A percentile compares a stretch with the other conserved stretches of the same genome.
Evolutionary conservation across 2,113 vertebrate genomes (phyloP).

Genomic region (Istiophorus platypterus): DNA sequence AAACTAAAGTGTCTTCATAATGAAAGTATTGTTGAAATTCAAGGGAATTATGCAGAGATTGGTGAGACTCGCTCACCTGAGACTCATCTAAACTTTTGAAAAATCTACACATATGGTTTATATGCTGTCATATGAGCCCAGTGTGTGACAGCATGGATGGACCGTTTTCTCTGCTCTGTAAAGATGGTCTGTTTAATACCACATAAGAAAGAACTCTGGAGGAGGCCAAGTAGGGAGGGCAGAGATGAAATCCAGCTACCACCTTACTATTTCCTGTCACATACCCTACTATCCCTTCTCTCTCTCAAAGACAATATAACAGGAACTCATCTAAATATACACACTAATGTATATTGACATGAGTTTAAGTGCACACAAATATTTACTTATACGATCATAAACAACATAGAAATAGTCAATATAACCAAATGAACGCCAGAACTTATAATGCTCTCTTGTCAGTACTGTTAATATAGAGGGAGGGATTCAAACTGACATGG

Average conservation of each 20-base stretch:
- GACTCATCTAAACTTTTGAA: not conserved
- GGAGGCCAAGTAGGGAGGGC: constrained; percentile 34
- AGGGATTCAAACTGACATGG: constrained; percentile 27
- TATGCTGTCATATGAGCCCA: constrained; percentile 48
- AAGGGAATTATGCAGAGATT: not conserved
- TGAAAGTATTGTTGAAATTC: not conserved
- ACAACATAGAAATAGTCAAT: not conserved
- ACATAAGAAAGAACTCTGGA: constrained; percentile 82
- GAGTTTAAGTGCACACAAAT: not conserved
- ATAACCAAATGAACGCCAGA: constrained; percentile 2
- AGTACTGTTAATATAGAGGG: constrained; percentile 4
- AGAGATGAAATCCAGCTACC: constrained; percentile 79
- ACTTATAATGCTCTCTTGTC: constrained; percentile 15
- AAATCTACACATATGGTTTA: constrained; percentile 30
- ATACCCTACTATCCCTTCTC: constrained; percentile 8
- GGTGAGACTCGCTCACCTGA: not conserved
- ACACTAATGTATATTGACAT: constrained; percentile 13
- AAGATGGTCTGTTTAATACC: constrained; percentile 80
- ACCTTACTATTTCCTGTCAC: constrained; percentile 84
- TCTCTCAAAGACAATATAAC: not conserved
- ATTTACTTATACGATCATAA: not conserved
- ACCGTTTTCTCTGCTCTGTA: constrained; percentile 41
- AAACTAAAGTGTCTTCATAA: not conserved
- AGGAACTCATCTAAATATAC: constrained; percentile 7
- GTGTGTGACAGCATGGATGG: constrained; percentile 45